Evolutionary conservation across 1,140 invertebrate genomes (phyloP).

Genomic region (Cydia amplana): DNA sequence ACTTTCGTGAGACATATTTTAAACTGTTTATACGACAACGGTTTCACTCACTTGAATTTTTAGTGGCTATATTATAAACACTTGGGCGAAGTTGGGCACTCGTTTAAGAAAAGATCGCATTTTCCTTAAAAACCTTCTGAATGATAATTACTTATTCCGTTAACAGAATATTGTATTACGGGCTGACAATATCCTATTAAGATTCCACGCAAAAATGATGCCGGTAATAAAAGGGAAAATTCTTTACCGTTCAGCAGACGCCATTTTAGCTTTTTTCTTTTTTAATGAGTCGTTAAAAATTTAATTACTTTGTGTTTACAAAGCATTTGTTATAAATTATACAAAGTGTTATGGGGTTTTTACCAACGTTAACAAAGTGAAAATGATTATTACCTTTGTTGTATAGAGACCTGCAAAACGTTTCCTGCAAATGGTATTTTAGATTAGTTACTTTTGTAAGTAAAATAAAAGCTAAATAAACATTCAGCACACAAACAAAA

Average conservation of each 20-base stretch:
- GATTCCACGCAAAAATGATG: not conserved
- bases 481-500: too few relatives aligned
- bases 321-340: not conserved
- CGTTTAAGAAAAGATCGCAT: not conserved
- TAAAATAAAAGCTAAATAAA: too few relatives aligned
- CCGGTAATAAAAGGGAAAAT: not conserved
- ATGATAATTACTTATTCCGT: slow-evolving; percentile 11
- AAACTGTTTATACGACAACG: too few relatives aligned
- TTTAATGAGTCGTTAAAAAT: slow-evolving; percentile 12
- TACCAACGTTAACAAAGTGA: too few relatives aligned
- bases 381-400: too few relatives aligned
- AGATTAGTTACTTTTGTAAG: too few relatives aligned
- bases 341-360: not conserved
- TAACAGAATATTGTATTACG: slow-evolving; percentile 15
- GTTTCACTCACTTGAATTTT: too few relatives aligned
- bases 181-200: slow-evolving; percentile 3
- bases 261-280: slow-evolving; percentile 6
- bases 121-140: slow-evolving; percentile 9
- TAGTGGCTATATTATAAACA: too few relatives aligned
- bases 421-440: too few relatives aligned
- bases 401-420: too few relatives aligned
- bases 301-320: slow-evolving; percentile 9
- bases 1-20: too few relatives aligned
- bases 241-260: not conserved
- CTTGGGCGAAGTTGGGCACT: too few relatives aligned